Conservation (phyloP, 2,113 vertebrate genomes). For the Arothron firmamentum region DNA sequence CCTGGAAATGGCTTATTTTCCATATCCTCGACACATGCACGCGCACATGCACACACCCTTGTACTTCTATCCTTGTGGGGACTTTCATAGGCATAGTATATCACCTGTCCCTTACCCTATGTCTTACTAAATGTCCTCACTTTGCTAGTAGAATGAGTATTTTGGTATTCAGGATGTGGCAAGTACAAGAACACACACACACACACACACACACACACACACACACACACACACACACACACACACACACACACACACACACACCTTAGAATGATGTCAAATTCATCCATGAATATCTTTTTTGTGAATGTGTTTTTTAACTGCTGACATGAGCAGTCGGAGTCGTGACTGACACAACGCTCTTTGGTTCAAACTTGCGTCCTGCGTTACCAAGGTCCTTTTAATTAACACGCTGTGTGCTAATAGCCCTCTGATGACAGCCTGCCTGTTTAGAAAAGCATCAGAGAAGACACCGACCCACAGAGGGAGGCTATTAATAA, state of each 20-base stretch:
- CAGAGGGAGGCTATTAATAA: constrained; percentile 9
- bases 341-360: constrained; percentile 6
- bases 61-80: no score
- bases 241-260: constrained; percentile 1
- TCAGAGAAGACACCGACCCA: constrained; percentile 6
- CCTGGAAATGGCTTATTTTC: constrained; percentile 37
- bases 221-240: no score
- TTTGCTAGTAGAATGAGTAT: no score
- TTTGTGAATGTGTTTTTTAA: no score
- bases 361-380: constrained; percentile 3
- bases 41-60: not conserved
- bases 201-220: no score
- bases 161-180: no score
- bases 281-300: not conserved
- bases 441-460: not conserved
- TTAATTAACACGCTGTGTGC: constrained; percentile 20
- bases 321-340: no score
- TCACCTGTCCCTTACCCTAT: no score
- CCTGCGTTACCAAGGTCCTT: constrained; percentile 6
- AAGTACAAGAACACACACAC: no score
- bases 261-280: not conserved
- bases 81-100: no score
- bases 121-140: no score
- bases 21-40: constrained; percentile 18
- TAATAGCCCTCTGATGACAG: constrained; percentile 24